Conservation (phyloP, 2,797 vertebrate genomes). For the Delichon dasypus region DNA sequence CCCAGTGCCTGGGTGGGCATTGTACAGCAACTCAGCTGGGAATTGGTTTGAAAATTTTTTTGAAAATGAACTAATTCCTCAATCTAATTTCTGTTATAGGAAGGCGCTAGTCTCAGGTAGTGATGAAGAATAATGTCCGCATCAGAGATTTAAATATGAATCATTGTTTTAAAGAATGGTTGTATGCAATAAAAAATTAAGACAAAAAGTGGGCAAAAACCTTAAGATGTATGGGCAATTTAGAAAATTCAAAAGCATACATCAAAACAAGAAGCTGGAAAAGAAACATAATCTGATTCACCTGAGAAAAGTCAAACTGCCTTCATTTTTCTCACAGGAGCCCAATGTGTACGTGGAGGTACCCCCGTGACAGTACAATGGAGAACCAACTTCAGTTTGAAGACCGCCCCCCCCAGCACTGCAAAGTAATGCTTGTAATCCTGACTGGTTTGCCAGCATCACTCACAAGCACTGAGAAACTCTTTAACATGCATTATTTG, state of each 20-base stretch:
- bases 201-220: not conserved
- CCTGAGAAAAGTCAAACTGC: not conserved
- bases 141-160: not conserved
- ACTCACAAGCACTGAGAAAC: not conserved
- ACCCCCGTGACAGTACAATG: accelerated
- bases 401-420: not conserved
- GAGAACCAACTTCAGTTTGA: not conserved
- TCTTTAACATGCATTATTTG: not conserved
- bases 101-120: not conserved
- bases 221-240: not conserved
- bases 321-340: not conserved
- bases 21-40: not conserved
- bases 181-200: not conserved
- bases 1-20: not conserved
- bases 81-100: not conserved
- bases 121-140: not conserved
- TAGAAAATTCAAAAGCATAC: not conserved
- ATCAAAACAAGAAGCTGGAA: not conserved
- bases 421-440: not conserved
- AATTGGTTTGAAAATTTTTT: not conserved
- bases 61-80: not conserved
- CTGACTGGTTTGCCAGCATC: not conserved
- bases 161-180: not conserved
- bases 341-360: no score
- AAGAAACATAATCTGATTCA: not conserved